Evolutionary conservation across 2,797 vertebrate species (phyloP).

Genomic region (Potorous gilbertii): DNA sequence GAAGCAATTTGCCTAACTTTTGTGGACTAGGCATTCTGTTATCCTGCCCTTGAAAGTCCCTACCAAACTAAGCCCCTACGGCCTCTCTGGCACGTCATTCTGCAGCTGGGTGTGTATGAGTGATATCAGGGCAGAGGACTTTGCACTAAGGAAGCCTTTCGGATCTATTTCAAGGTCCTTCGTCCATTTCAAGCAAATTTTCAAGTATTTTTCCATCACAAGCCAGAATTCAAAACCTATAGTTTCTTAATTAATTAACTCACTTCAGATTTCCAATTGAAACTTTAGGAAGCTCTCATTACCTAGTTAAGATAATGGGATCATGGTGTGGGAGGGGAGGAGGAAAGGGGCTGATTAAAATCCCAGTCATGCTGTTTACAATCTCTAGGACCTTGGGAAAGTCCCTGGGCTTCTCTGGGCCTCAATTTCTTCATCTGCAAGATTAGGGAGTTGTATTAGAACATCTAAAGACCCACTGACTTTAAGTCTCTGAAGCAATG

Average conservation of each 20-base stretch:
- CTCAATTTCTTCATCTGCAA: neutral
- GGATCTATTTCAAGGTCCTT: conserved; percentile 69
- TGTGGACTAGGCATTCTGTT: conserved; percentile 13
- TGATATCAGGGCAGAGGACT: neutral
- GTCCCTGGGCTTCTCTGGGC: neutral
- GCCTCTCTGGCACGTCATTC: conserved; percentile 17
- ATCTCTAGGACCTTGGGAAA: neutral
- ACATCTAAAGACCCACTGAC: neutral
- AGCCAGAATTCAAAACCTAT: conserved; percentile 77
- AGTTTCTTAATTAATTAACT: conserved; percentile 68
- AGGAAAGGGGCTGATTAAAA: neutral
- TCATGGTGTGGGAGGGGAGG: fast-evolving
- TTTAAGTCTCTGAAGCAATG: neutral
- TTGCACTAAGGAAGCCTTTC: conserved; percentile 17
- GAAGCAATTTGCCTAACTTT: conserved; percentile 57
- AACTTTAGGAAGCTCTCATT: neutral
- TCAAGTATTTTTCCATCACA: conserved; percentile 71
- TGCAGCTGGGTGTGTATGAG: conserved; percentile 32
- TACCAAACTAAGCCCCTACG: neutral
- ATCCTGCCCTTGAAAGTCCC: neutral
- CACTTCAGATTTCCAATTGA: neutral
- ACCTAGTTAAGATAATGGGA: neutral
- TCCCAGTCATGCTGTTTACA: neutral
- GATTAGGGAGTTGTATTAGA: neutral
- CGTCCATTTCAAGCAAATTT: conserved; percentile 68